Conservation (phyloP, 92 coral and sea anemone species). For the Umimayanthus chanpuru region DNA sequence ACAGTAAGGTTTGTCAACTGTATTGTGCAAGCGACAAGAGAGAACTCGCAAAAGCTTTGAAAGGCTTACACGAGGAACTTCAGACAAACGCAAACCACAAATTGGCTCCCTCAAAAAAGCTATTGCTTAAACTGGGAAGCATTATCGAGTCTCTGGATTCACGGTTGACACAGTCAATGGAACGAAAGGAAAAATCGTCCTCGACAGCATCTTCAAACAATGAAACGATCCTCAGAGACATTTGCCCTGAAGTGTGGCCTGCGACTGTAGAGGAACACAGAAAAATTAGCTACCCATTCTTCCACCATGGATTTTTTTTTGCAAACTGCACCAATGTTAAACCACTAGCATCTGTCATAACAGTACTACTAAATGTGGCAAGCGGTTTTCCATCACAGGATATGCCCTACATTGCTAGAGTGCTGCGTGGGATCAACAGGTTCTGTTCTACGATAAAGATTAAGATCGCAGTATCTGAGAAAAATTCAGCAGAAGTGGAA, state of each 20-base stretch:
- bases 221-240: not conserved
- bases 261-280: not conserved
- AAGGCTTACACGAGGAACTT: not conserved
- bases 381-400: constrained; percentile 1
- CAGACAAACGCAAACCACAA: not conserved
- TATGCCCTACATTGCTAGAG: not conserved
- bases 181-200: not conserved
- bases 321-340: not conserved
- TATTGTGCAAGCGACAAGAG: not conserved
- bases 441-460: constrained; percentile 1
- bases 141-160: not conserved
- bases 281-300: not conserved
- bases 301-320: not conserved
- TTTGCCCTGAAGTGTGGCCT: constrained; percentile 1
- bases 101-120: not conserved
- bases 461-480: not conserved
- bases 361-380: not conserved
- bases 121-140: not conserved
- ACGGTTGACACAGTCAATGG: not conserved
- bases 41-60: not conserved
- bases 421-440: not conserved
- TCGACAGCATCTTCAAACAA: not conserved
- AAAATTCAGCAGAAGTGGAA: not conserved
- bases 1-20: too few species aligned
- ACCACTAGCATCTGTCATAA: constrained; percentile 8